Evolutionary conservation across 1,140 invertebrate species (phyloP).

Genomic region (Drosophila kurseongensis): DNA sequence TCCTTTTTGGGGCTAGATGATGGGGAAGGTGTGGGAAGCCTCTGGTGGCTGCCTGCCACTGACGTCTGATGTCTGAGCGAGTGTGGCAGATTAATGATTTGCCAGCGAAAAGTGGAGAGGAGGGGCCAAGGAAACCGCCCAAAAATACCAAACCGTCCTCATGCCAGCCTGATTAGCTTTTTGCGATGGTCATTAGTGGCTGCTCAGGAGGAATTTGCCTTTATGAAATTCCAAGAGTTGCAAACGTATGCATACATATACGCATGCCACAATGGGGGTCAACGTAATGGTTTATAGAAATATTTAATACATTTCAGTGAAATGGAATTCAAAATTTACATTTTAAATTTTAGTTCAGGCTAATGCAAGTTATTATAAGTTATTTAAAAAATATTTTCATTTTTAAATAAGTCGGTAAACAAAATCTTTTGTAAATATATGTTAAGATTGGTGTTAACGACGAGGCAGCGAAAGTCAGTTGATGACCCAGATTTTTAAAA

Average conservation of each 20-base stretch:
- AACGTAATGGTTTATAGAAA: not conserved
- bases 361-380: too few species aligned
- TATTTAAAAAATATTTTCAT: too few species aligned
- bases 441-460: too few species aligned
- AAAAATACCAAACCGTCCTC: conserved; percentile 27
- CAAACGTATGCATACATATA: conserved; percentile 9
- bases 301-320: too few species aligned
- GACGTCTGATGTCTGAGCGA: conserved; percentile 65
- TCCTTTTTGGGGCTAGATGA: conserved; percentile 63
- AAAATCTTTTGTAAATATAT: too few species aligned
- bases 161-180: conserved; percentile 67
- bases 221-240: conserved; percentile 52
- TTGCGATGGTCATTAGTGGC: conserved; percentile 73
- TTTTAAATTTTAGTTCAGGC: too few species aligned
- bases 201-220: conserved; percentile 70
- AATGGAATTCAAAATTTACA: too few species aligned
- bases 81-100: conserved; percentile 80
- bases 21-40: conserved; percentile 20
- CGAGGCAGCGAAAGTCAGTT: too few species aligned
- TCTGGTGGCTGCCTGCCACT: conserved; percentile 57
- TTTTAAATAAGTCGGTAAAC: too few species aligned
- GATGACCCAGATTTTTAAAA: too few species aligned
- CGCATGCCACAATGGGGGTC: not conserved
- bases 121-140: conserved; percentile 7
- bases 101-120: conserved; percentile 41